These are phyloP conservation scores for Pseudocheirus occidentalis DNA, from an alignment of 2,797 vertebrate genomes.

Conservation along the genomic window DNA sequence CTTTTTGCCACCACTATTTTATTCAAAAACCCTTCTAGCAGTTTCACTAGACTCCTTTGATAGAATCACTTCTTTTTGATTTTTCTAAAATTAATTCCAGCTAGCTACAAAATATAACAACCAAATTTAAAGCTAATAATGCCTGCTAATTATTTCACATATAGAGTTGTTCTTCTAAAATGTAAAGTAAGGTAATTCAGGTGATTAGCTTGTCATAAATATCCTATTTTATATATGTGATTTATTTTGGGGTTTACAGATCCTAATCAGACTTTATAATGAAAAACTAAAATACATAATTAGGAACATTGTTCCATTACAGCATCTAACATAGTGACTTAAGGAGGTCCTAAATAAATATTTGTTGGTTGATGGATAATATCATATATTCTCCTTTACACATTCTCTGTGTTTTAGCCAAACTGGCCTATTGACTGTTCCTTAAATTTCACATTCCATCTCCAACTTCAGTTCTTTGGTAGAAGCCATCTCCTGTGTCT, in stretches of 20 bases:
- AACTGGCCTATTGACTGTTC: background rate
- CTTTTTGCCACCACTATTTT: background rate
- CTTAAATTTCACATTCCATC: background rate
- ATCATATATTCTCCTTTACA: background rate
- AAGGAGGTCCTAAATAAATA: background rate
- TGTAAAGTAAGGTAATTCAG: background rate
- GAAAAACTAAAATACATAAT: background rate
- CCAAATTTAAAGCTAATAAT: background rate
- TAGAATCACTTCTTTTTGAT: background rate
- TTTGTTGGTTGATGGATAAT: background rate
- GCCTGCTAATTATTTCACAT: background rate
- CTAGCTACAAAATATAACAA: background rate
- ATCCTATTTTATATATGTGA: background rate
- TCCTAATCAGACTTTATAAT: background rate
- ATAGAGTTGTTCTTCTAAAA: background rate
- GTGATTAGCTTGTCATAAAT: background rate
- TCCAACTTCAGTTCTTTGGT: background rate
- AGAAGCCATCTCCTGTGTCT: background rate
- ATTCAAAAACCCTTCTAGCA: background rate
- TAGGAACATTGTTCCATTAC: background rate
- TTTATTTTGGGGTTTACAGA: background rate
- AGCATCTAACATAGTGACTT: background rate
- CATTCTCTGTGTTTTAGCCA: background rate
- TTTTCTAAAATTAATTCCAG: background rate
- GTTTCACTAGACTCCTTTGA: background rate